Conservation (phyloP, 53 echinoderm and acorn worm genomes). For the Temnopleurus reevesii region DNA sequence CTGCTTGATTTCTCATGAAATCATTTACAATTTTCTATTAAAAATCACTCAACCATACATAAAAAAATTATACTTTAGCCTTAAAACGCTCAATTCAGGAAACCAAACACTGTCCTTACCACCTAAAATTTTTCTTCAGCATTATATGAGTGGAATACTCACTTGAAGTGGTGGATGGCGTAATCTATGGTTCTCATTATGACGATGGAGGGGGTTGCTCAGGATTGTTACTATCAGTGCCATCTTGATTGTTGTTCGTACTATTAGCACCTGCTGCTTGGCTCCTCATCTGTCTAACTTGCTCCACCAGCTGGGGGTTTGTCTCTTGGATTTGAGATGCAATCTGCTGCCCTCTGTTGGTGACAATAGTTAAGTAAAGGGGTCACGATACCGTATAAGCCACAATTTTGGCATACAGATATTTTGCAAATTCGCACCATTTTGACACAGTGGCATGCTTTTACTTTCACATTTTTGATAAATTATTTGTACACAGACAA, state of each 20-base stretch:
- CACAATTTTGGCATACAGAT: too few relatives aligned
- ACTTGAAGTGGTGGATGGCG: background rate
- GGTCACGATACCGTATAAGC: too few relatives aligned
- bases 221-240: conserved; percentile 50
- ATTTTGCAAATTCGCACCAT: too few relatives aligned
- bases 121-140: background rate
- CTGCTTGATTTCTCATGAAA: conserved; percentile 56
- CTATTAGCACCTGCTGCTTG: conserved; percentile 43
- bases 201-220: conserved; percentile 50
- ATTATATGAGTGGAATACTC: conserved; percentile 16
- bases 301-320: conserved; percentile 95
- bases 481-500: too few relatives aligned
- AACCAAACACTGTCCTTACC: too few relatives aligned
- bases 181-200: background rate
- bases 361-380: too few relatives aligned
- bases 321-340: conserved; percentile 86
- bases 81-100: too few relatives aligned
- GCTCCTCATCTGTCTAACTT: conserved; percentile 74
- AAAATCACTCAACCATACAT: too few relatives aligned
- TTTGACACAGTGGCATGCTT: too few relatives aligned
- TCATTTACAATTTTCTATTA: too few relatives aligned
- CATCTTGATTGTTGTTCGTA: conserved; percentile 44
- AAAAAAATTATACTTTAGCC: too few relatives aligned
- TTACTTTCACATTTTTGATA: too few relatives aligned
- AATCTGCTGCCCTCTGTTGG: conserved; percentile 90